A percentile compares a stretch with the other conserved stretches of the same genome.
Evolutionary conservation across 2,797 vertebrate species (phyloP).

Genomic region (Argentina silus): DNA sequence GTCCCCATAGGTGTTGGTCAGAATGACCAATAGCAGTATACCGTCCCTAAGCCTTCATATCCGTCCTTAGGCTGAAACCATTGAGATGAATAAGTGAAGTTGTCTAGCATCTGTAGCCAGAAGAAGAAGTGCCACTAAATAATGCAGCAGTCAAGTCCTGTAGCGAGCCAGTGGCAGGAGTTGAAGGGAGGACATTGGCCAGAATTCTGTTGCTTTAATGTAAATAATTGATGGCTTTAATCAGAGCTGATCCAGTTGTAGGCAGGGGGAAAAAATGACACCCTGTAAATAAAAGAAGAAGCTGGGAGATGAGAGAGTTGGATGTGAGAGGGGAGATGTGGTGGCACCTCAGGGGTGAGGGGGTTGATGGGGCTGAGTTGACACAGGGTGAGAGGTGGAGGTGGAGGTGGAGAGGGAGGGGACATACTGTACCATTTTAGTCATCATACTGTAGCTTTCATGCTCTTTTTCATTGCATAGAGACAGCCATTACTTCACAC

Average conservation of each 20-base stretch:
- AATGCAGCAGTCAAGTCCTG: constrained; percentile 52
- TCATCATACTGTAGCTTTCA: neutral
- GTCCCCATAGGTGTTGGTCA: neutral
- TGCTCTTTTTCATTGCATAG: neutral
- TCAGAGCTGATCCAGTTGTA: constrained; percentile 39
- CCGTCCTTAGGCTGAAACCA: constrained; percentile 46
- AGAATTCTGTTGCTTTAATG: constrained; percentile 43
- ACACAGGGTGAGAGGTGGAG: neutral
- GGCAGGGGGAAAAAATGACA: constrained; percentile 37
- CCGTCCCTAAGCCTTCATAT: constrained; percentile 49
- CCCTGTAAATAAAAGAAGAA: constrained; percentile 45
- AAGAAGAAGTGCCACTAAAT: constrained; percentile 55
- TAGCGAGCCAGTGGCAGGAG: constrained; percentile 43
- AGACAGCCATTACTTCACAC: no score
- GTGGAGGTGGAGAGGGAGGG: neutral
- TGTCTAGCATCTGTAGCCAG: constrained; percentile 37
- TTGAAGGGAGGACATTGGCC: constrained; percentile 45
- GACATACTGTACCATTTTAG: neutral
- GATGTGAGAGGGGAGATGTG: constrained; percentile 15
- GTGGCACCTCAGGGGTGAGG: neutral
- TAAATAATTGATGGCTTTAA: constrained; percentile 64
- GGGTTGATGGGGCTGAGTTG: neutral
- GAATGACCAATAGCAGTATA: constrained; percentile 14
- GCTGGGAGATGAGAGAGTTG: constrained; percentile 32
- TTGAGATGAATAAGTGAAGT: constrained; percentile 46